Base-by-base conservation (phyloP, 2,113 vertebrate genomes). In the Prinia subflava region DNA sequence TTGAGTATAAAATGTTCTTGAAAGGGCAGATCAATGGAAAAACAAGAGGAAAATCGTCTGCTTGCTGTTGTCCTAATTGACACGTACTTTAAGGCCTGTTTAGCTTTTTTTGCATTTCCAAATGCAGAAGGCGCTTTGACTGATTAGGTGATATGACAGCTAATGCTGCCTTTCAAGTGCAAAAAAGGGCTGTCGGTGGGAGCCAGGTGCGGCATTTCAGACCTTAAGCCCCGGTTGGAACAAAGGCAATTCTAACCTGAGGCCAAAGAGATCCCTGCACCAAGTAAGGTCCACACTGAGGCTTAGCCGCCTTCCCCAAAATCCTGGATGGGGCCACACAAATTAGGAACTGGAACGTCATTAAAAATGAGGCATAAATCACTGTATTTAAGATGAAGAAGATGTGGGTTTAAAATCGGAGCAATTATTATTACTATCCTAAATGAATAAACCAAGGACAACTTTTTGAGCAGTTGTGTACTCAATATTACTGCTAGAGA, bases 101-200 rank as follows among this genome's bases (percentile, higher is more conserved):
- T 70, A 77, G 22, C 8, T 90, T 55, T 50, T 60, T 74, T 83
- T 83, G 23, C 67, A 50, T 53, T 86, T 59, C 55, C 23, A 69
- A 81, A 83, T 50, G 44, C 75, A 74, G 83, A 83, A 77, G 41
- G 24, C 4, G 47, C 64, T 94, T 93, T 90, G 83, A 64, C 49
- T 30, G 70, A 56, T 60, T 4, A 18, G 63, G n/a, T 56, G 83
- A 85, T 87, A 47, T 1, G 42, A 46, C 9, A 10, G 52, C 74
- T 87, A 39, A 70, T 35, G 37, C 53, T 60, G 75, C n/a, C 76
- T 95, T 96, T 94, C 88, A 96, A 93, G 96, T 94, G 94, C 86
- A 93, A 92, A 90, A 53, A 41, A 50, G 55, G 33, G 47, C 46
- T 0, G 2, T 56, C 70, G 9, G 3, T 25, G 67, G 70, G 47